A percentile compares a stretch with the other conserved stretches of the same genome.
Conservation (phyloP, 2,888 invertebrate species). For the Hipparchia sbordonii region DNA sequence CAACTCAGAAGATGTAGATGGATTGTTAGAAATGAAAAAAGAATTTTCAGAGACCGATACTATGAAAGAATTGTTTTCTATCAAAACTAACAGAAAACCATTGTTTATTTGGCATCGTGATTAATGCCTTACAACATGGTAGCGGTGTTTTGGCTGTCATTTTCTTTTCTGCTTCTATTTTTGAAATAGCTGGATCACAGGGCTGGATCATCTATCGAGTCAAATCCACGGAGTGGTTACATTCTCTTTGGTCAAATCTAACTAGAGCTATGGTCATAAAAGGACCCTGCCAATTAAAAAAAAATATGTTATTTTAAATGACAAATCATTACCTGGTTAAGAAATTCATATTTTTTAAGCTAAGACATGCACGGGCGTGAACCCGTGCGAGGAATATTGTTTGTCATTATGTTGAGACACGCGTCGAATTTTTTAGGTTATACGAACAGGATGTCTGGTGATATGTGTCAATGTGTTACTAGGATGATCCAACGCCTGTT, state of each 20-base stretch:
- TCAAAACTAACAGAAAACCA: constrained; percentile 54
- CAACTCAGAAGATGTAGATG: constrained; percentile 46
- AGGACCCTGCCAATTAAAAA: neutral
- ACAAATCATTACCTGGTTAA: constrained; percentile 12
- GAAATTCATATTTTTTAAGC: constrained; percentile 30
- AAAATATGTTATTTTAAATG: constrained; percentile 4
- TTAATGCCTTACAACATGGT: constrained; percentile 45
- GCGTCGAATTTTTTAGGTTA: constrained; percentile 19
- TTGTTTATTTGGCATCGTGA: constrained; percentile 51
- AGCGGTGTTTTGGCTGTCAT: constrained; percentile 34
- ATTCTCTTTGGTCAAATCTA: no score
- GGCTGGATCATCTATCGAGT: constrained; percentile 29
- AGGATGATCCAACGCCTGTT: no score
- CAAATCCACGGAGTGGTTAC: no score
- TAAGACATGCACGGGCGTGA: constrained; percentile 33
- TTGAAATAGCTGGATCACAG: constrained; percentile 27
- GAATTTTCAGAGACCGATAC: constrained; percentile 37
- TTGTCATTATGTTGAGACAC: constrained; percentile 37
- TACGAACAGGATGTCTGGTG: neutral
- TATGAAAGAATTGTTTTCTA: constrained; percentile 46
- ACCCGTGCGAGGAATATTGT: constrained; percentile 16
- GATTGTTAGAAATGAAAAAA: constrained; percentile 41
- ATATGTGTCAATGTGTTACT: neutral
- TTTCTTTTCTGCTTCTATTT: constrained; percentile 38
- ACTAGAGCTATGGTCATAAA: constrained; percentile 35